Evolutionary conservation across 2,888 invertebrate genomes (phyloP), one percentile per base, ranked within the genome.

Genomic region (Saturnia japonica): DNA sequence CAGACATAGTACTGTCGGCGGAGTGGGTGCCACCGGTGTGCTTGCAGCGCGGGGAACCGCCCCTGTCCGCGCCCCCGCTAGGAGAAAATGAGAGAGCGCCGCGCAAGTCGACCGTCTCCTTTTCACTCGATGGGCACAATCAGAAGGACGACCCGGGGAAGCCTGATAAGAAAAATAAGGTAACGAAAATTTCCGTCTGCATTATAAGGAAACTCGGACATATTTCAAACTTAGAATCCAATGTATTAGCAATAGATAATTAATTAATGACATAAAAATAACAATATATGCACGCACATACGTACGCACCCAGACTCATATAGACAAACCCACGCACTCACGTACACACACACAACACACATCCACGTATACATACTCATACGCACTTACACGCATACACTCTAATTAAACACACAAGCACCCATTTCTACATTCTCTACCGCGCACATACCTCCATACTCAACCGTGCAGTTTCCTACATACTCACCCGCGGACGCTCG

Each of bases 21-120:
- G 97, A 97, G 76, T 97, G 97, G 97, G 97, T 97, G 77, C 97
- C 97, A 77, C 97, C 97, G 57, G 96, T 97, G 79, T 97, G 97
- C 77, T 95, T 97, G 84, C 96, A 96, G 70, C 96, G 97, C 67
- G 95, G 95, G 73, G 95, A 96, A 80, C 95, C 96, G 47, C 95
- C 95, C 34, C 89, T 94, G 40, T 94, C 94, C 0, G 95, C 94
- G 69, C 94, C 94, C 43, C 94, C 95, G 62, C 92, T 95, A 22
- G 89, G 94, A 28, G 94, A 91, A 81, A 86, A 82, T 75, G 95
- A 95, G 77, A 91, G 94, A 51, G 82, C 80, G 45, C 86, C 86
- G 40, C 88, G 94, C 74, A 94, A 94, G 78, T 89, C 91, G 0
- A 88, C 91, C 6, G 90, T 95, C 84, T 89, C 94, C 70, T 94